Evolutionary conservation across 1,140 invertebrate species (phyloP).

Genomic region (Ericerus pela): DNA sequence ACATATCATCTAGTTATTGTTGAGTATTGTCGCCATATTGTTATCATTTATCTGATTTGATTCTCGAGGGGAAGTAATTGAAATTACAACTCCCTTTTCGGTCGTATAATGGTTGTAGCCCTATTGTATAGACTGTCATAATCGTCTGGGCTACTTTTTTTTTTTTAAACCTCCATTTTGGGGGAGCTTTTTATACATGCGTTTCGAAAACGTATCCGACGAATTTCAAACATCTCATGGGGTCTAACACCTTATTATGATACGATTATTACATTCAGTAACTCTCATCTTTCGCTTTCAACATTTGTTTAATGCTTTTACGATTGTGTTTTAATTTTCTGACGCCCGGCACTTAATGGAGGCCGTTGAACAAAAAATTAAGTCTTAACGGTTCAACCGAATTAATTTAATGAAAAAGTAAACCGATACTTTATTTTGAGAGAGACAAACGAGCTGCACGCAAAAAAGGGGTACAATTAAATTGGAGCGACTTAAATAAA

Average conservation of each 20-base stretch:
- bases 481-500: too few relatives aligned
- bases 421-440: too few relatives aligned
- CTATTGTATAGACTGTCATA: not conserved
- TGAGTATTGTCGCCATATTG: constrained; percentile 8
- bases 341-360: not conserved
- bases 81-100: not conserved
- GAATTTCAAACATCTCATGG: not conserved
- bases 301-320: constrained; percentile 3
- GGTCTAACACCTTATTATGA: not conserved
- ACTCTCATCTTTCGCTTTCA: not conserved
- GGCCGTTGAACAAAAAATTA: not conserved
- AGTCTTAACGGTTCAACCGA: not conserved
- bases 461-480: not conserved
- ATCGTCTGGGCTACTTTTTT: not conserved
- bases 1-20: constrained; percentile 3
- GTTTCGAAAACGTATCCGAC: not conserved
- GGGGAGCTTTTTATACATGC: not conserved
- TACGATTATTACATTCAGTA: constrained; percentile 8
- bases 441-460: not conserved
- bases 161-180: constrained; percentile 7
- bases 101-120: not conserved
- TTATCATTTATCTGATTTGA: constrained; percentile 8
- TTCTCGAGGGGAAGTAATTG: constrained; percentile 6
- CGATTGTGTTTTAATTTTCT: not conserved
- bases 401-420: too few relatives aligned